These are phyloP conservation scores for Hypercompe scribonia DNA, from an alignment of 2,888 invertebrate species.

Conservation along the genomic window DNA sequence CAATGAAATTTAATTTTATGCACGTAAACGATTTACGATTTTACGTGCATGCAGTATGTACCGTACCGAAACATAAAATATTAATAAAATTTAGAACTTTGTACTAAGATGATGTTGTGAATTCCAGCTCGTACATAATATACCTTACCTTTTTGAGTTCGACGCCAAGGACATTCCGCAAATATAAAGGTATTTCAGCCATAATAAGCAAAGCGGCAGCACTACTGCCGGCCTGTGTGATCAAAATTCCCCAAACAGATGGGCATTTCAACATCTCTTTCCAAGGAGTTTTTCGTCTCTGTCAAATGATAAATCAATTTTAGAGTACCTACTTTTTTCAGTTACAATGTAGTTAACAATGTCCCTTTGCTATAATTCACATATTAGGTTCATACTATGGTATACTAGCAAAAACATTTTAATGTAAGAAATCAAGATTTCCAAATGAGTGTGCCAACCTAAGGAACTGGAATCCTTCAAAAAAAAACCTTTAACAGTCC, in stretches of 20 bases:
- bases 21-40: too few species aligned
- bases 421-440: too few species aligned
- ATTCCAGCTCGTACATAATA: neutral
- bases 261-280: slow-evolving; percentile 85
- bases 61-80: neutral
- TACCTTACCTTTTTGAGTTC: slow-evolving; percentile 85
- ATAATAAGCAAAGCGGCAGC: slow-evolving; percentile 89
- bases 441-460: too few species aligned
- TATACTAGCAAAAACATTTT: too few species aligned
- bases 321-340: neutral
- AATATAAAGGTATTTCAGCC: slow-evolving; percentile 84
- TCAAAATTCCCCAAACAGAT: slow-evolving; percentile 85
- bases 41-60: too few species aligned
- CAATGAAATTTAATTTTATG: too few species aligned
- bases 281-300: slow-evolving; percentile 87
- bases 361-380: too few species aligned
- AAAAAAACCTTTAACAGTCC: too few species aligned
- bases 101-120: too few species aligned
- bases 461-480: too few species aligned
- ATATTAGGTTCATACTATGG: too few species aligned
- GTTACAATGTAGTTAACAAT: too few species aligned
- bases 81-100: neutral
- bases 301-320: slow-evolving; percentile 3
- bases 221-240: slow-evolving; percentile 88
- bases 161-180: slow-evolving; percentile 86